Conservation (phyloP, 2,888 invertebrate genomes). For the Agrilus biguttatus region DNA sequence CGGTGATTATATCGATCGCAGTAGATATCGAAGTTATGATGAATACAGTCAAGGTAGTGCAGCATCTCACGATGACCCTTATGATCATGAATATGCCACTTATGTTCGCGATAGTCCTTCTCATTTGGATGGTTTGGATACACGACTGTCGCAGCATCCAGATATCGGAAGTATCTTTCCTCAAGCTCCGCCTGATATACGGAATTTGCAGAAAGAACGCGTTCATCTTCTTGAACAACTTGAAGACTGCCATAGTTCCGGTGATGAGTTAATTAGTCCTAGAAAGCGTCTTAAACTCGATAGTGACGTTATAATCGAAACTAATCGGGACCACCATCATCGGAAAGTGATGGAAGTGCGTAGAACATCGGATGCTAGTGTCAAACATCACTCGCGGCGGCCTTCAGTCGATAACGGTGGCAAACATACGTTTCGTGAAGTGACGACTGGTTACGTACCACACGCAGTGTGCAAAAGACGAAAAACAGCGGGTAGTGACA, state of each 20-base stretch:
- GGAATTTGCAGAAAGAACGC: conserved; percentile 54
- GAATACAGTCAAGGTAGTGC: conserved; percentile 60
- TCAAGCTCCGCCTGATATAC: conserved; percentile 40
- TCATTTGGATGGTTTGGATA: conserved; percentile 27
- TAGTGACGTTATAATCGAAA: conserved; percentile 29
- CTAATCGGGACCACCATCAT: conserved; percentile 25
- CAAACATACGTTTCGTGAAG: conserved; percentile 21
- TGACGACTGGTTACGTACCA: conserved; percentile 23
- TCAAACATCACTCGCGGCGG: conserved; percentile 30
- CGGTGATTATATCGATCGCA: conserved; percentile 36
- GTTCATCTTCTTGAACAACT: conserved; percentile 54
- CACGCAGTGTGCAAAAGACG: conserved; percentile 39
- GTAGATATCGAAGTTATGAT: conserved; percentile 48
- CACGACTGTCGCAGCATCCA: conserved; percentile 31
- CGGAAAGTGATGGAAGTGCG: conserved; percentile 36
- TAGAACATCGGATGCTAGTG: conserved; percentile 34
- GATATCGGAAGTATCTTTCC: conserved; percentile 18
- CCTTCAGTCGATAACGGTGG: conserved; percentile 35
- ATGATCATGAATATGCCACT: conserved; percentile 26
- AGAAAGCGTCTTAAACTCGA: conserved; percentile 53
- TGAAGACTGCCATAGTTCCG: conserved; percentile 56
- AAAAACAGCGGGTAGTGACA: conserved; percentile 32
- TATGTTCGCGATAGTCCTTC: conserved; percentile 33
- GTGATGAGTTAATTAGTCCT: conserved; percentile 50
- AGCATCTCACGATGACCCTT: conserved; percentile 48